Evolutionary conservation across 2,888 invertebrate species (phyloP).

Genomic region (Phortica magna): DNA sequence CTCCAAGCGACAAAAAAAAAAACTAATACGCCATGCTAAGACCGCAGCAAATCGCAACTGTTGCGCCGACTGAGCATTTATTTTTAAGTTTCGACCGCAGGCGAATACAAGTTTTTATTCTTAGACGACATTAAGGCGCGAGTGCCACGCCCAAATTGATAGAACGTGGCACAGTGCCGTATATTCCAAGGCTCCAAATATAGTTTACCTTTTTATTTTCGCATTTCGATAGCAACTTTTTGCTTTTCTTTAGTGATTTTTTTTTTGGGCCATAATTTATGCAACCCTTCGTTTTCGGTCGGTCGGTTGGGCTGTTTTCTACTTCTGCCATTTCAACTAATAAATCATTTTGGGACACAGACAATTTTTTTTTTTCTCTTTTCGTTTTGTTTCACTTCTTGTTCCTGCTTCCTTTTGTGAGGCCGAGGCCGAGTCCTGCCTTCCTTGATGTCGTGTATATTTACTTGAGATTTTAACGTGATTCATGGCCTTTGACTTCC

Average conservation of each 20-base stretch:
- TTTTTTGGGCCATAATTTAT: constrained; percentile 1
- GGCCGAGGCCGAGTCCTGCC: too few relatives aligned
- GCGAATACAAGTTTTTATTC: not conserved
- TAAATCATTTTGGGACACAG: constrained; percentile 67
- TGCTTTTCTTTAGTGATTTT: not conserved
- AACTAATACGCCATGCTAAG: not conserved
- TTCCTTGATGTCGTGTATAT: not conserved
- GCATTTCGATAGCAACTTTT: not conserved
- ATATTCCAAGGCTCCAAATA: not conserved
- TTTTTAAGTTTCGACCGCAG: not conserved
- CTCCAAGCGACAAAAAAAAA: not conserved
- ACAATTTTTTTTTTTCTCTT: constrained; percentile 57
- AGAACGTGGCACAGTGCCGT: not conserved
- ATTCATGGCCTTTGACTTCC: constrained; percentile 1
- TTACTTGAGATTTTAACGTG: constrained; percentile 6
- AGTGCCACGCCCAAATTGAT: not conserved
- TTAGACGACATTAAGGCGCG: not conserved
- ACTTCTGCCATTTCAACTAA: constrained; percentile 65
- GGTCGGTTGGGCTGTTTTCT: not conserved
- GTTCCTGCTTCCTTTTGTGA: not conserved
- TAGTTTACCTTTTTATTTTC: constrained; percentile 5
- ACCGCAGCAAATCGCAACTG: not conserved
- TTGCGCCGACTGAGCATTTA: not conserved
- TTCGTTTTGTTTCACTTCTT: not conserved
- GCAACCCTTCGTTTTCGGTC: not conserved